Conservation (phyloP, 2,113 vertebrate genomes). For the Alligator sinensis region DNA sequence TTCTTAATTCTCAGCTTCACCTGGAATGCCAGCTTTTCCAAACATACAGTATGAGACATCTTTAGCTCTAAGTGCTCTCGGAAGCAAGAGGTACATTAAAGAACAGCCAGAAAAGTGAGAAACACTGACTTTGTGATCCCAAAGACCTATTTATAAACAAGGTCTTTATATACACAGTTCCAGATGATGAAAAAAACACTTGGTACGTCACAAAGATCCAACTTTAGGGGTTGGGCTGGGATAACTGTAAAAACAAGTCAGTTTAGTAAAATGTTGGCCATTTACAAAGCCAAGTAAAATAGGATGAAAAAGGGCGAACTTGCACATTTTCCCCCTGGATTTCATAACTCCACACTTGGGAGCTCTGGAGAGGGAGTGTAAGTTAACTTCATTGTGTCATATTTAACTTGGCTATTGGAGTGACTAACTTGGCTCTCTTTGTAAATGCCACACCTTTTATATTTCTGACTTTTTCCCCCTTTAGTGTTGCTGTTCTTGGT, state of each 20-base stretch:
- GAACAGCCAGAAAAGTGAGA: background rate
- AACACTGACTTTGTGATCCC: background rate
- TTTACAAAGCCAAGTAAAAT: slow-evolving; percentile 27
- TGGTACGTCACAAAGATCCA: background rate
- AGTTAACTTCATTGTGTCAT: slow-evolving; percentile 6
- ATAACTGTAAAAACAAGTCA: background rate
- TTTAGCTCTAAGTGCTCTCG: background rate
- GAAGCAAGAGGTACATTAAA: background rate
- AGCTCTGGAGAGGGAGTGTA: background rate
- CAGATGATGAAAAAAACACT: background rate
- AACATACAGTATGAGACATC: background rate
- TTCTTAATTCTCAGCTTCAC: slow-evolving; percentile 9
- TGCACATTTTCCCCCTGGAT: background rate
- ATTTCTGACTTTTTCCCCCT: slow-evolving; percentile 15
- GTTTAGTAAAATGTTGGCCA: background rate
- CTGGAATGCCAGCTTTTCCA: slow-evolving; percentile 30
- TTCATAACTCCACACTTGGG: background rate
- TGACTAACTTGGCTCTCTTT: slow-evolving; percentile 14
- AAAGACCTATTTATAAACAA: background rate
- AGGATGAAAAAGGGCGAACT: background rate
- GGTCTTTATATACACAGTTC: background rate
- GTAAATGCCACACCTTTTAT: slow-evolving; percentile 60
- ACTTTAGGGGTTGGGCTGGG: background rate
- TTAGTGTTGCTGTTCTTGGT: slow-evolving; percentile 38
- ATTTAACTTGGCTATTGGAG: slow-evolving; percentile 65